phyloP scores from a whole-genome alignment of 2,888 invertebrate genomes.

The Temnothorax rugatulus region DNA sequence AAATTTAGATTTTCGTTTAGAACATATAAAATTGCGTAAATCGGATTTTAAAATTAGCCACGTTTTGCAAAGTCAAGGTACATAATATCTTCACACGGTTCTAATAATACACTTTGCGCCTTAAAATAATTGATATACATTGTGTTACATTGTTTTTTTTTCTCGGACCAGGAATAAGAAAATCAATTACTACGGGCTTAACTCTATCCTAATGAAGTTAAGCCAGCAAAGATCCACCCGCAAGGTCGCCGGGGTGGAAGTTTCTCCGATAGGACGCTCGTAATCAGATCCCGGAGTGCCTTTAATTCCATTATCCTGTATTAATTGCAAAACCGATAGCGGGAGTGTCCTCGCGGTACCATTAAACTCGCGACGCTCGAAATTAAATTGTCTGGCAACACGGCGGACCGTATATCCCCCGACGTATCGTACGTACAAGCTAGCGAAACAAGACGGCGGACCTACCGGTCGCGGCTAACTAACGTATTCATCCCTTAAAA shows the following conservation, averaged over 20 bases:
- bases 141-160: conserved; percentile 5
- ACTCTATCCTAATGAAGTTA: conserved; percentile 40
- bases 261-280: conserved; percentile 42
- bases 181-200: conserved; percentile 35
- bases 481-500: conserved; percentile 65
- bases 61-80: not conserved
- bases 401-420: conserved; percentile 52
- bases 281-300: conserved; percentile 51
- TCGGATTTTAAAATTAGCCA: not conserved
- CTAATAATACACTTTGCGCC: not conserved
- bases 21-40: not conserved
- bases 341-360: conserved; percentile 46
- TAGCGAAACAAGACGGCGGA: conserved; percentile 40
- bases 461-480: conserved; percentile 44
- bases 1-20: not conserved
- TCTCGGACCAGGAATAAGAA: conserved; percentile 18
- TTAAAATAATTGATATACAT: conserved; percentile 15
- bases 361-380: conserved; percentile 49
- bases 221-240: conserved; percentile 27
- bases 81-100: not conserved
- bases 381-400: conserved; percentile 50
- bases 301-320: conserved; percentile 54
- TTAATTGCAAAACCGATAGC: conserved; percentile 56
- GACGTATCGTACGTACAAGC: conserved; percentile 50
- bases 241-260: conserved; percentile 24